phyloP scores from a whole-genome alignment of 2,113 vertebrate genomes.

The Protomyctophum bolini region DNA sequence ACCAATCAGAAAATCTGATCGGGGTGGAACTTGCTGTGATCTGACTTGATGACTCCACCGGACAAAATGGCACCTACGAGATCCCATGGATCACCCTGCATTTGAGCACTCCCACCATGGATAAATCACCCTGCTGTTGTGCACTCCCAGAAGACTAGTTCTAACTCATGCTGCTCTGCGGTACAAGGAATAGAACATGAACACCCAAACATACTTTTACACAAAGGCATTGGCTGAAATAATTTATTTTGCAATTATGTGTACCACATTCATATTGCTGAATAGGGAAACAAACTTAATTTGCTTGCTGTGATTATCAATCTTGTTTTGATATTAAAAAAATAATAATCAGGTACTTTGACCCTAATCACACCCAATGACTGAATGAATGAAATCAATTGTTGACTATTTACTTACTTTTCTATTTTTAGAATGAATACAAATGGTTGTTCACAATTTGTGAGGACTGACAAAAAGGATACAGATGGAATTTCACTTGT shows the following conservation, averaged over 20 bases:
- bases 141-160: slow-evolving; percentile 13
- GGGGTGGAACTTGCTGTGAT: slow-evolving; percentile 14
- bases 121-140: not conserved
- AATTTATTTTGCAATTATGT: slow-evolving; percentile 47
- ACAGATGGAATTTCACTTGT: not conserved
- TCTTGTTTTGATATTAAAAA: slow-evolving; percentile 15
- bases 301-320: slow-evolving; percentile 55
- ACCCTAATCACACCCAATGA: slow-evolving; percentile 14
- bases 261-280: slow-evolving; percentile 46
- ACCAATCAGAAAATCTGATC: slow-evolving; percentile 18
- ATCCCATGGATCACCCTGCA: not conserved
- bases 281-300: slow-evolving; percentile 39
- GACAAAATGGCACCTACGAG: slow-evolving; percentile 18
- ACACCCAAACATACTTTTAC: not conserved
- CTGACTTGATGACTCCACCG: slow-evolving; percentile 25
- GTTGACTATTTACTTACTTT: slow-evolving; percentile 38
- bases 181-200: slow-evolving; percentile 7
- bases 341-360: slow-evolving; percentile 20
- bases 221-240: slow-evolving; percentile 1
- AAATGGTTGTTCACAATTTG: slow-evolving; percentile 13
- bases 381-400: slow-evolving; percentile 1
- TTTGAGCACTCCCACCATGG: not conserved
- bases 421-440: slow-evolving; percentile 13
- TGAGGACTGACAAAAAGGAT: not conserved
- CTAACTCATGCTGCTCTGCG: slow-evolving; percentile 21